phyloP scores from a whole-genome alignment of 2,797 vertebrate genomes.

The Lithobates pipiens region DNA sequence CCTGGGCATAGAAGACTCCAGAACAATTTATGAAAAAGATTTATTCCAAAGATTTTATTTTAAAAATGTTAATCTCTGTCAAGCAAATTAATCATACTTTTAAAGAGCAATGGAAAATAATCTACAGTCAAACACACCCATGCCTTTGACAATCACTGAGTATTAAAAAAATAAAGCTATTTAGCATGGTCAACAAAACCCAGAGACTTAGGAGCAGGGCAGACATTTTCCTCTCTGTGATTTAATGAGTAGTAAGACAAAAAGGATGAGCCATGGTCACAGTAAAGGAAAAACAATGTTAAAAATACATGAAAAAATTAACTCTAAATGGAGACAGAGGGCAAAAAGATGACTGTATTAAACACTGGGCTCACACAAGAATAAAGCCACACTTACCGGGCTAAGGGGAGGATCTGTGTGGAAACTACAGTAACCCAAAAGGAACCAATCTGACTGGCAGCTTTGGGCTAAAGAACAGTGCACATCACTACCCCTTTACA shows the following conservation, averaged over 20 bases:
- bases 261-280: too few relatives aligned
- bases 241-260: neutral
- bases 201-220: neutral
- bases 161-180: constrained; percentile 53
- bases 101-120: constrained; percentile 24
- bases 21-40: constrained; percentile 46
- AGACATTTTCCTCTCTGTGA: neutral
- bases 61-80: constrained; percentile 23
- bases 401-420: too few relatives aligned
- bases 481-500: neutral
- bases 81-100: constrained; percentile 29
- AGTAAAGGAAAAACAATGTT: too few relatives aligned
- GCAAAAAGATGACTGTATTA: too few relatives aligned
- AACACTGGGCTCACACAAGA: too few relatives aligned
- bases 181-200: constrained; percentile 30
- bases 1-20: neutral
- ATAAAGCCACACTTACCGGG: too few relatives aligned
- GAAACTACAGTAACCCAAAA: neutral
- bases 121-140: constrained; percentile 26
- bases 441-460: neutral
- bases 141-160: neutral
- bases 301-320: too few relatives aligned
- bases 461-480: neutral
- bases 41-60: constrained; percentile 44
- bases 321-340: too few relatives aligned